Percentiles rank a stretch among this genome's conserved stretches.
Conservation (phyloP, 1,140 invertebrate genomes). For the Bombus impatiens region DNA sequence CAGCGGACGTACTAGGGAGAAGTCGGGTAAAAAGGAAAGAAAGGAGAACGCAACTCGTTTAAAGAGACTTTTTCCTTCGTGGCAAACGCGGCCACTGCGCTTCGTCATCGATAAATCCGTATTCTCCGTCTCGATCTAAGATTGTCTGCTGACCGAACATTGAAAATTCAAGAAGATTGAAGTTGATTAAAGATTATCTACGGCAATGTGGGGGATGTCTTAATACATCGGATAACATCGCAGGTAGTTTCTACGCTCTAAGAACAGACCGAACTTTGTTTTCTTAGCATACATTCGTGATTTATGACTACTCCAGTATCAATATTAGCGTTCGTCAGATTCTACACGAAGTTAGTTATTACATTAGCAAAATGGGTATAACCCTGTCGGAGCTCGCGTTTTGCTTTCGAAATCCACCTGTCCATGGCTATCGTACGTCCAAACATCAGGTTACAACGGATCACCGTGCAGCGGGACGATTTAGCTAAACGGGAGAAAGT, state of each 20-base stretch:
- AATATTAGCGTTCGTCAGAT: not conserved
- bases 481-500: constrained; percentile 11
- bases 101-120: not conserved
- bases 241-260: not conserved
- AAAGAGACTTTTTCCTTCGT: not conserved
- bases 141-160: not conserved
- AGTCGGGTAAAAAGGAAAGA: not conserved
- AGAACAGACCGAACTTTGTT: not conserved
- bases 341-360: not conserved
- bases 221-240: not conserved
- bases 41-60: constrained; percentile 22
- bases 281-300: not conserved
- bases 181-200: not conserved
- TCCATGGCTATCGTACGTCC: no score
- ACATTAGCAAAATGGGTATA: not conserved
- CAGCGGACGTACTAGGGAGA: not conserved
- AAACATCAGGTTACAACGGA: no score
- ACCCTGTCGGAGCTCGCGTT: not conserved
- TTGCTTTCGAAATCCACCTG: not conserved
- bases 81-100: no score
- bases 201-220: not conserved
- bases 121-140: not conserved
- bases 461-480: not conserved
- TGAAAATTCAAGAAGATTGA: not conserved
- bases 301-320: not conserved